Base-by-base conservation (phyloP, 1,140 invertebrate genomes). In the Cotesia chilonis region DNA sequence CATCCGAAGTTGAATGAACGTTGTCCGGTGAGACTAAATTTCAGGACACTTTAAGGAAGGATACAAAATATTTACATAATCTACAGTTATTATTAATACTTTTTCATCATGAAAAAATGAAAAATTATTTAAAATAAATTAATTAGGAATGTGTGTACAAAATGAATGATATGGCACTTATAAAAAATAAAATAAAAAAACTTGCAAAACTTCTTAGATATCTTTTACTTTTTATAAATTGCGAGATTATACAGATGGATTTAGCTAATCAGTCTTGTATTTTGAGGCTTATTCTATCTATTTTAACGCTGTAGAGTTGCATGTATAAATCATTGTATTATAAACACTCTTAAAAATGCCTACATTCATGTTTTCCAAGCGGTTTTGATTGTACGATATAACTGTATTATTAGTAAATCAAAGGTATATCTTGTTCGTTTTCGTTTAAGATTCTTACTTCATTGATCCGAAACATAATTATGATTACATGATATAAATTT, bases 191-290 rank as follows among this genome's bases (percentile, higher is more conserved):
- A 47, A 37, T 68, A 70, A 75, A 28, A 72, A 76, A 72, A 83
- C 75, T 67, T 82, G 70, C 81, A 82, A 81, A 87, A 84, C 81
- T 84, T 81, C 77, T 83, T 82, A 79, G 77, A 78, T 81, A 79
- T 82, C 35, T 6, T 68, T 68, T 55, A 55, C 66, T 68, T 36
- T 55, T 38, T 68, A 57, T 12, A 55, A 47, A 85, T 84, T 83
- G 84, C 76, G 81, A 81, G 78, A 82, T 83, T 84, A 84, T 80
- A 84, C 76, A 83, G 78, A 47, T 37, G 81, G 81, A 81, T 84
- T 85, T 85, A 86, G 83, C 85, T 87, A 86, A 85, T 87, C 85
- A 87, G 85, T 87, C 85, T 87, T 86, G 80, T 85, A 82, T 85
- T 86, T 55, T 83, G 83, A 87, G 85, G 85, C 84, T 86, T 82